Conservation (phyloP, 2,888 invertebrate species). For the Chalcis sispes region DNA sequence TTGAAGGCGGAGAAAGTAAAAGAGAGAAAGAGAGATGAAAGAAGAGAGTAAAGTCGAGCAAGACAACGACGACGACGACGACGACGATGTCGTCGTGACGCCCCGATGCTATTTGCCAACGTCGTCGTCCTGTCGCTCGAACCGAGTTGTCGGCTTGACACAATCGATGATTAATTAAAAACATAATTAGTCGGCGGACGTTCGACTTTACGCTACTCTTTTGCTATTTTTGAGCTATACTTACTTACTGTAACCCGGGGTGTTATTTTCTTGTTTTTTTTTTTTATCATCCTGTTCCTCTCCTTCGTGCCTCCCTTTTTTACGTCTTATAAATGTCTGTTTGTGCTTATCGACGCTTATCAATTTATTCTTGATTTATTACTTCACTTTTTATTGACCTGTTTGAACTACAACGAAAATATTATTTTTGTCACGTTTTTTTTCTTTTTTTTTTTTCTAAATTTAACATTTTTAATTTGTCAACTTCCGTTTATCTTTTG, state of each 20-base stretch:
- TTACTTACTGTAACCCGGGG: too few species aligned
- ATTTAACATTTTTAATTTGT: neutral
- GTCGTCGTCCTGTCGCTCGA: too few species aligned
- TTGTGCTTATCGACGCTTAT: too few species aligned
- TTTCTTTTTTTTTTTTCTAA: too few species aligned
- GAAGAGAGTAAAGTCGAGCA: too few species aligned
- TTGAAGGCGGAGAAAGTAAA: too few species aligned
- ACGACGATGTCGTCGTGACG: conserved; percentile 60
- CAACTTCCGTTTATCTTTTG: too few species aligned
- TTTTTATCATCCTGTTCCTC: conserved; percentile 34
- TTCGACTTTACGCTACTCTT: conserved; percentile 48
- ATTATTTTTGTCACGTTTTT: too few species aligned
- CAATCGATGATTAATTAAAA: conserved; percentile 76
- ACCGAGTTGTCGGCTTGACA: conserved; percentile 21
- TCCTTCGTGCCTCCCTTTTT: neutral
- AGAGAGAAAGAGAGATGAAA: too few species aligned
- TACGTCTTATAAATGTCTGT: neutral
- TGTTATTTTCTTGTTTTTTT: neutral
- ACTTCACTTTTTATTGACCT: too few species aligned
- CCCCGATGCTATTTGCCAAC: neutral
- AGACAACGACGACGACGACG: conserved; percentile 60
- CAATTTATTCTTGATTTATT: too few species aligned
- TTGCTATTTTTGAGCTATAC: conserved; percentile 46
- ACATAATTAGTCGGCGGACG: conserved; percentile 71
- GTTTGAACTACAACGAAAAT: too few species aligned